A percentile compares a stretch with the other conserved stretches of the same genome.
These are phyloP conservation scores for Pedetes capensis DNA, from an alignment of 2,113 vertebrate species.

Conservation along the genomic window DNA sequence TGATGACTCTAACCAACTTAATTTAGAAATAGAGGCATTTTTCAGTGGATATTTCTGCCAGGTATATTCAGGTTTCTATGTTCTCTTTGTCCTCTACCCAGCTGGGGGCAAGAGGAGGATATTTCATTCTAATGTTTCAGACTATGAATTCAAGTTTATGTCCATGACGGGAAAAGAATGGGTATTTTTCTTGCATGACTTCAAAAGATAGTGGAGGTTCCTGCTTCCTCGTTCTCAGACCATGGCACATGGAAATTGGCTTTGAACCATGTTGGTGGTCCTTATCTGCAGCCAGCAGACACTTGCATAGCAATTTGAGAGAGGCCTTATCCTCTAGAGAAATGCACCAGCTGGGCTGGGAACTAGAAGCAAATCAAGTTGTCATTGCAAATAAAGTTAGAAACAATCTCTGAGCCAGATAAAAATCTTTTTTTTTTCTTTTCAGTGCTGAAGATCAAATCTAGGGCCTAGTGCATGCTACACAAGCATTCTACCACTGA, in stretches of 20 bases:
- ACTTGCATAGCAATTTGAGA: not conserved
- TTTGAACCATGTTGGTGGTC: not conserved
- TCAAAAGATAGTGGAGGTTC: not conserved
- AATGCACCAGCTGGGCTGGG: not conserved
- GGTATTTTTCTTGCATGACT: not conserved
- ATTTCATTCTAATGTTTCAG: conserved; percentile 3
- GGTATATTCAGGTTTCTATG: not conserved
- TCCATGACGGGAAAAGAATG: not conserved
- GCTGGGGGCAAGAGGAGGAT: not conserved
- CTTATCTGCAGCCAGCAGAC: not conserved
- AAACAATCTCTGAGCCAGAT: not conserved
- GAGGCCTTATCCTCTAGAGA: not conserved
- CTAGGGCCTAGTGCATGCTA: no score
- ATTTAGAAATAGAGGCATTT: conserved; percentile 25
- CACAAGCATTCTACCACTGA: no score
- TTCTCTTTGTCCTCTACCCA: not conserved
- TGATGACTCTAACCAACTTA: not conserved
- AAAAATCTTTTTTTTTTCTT: no score
- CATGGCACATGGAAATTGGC: no score
- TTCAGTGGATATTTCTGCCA: conserved; percentile 5
- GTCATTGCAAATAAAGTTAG: not conserved
- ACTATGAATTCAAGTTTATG: not conserved
- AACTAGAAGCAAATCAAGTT: conserved; percentile 22
- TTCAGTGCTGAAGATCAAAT: no score
- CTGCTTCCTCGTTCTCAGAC: not conserved